These are phyloP conservation scores for Limnephilus marmoratus DNA, from an alignment of 2,888 invertebrate genomes.

Conservation along the genomic window DNA sequence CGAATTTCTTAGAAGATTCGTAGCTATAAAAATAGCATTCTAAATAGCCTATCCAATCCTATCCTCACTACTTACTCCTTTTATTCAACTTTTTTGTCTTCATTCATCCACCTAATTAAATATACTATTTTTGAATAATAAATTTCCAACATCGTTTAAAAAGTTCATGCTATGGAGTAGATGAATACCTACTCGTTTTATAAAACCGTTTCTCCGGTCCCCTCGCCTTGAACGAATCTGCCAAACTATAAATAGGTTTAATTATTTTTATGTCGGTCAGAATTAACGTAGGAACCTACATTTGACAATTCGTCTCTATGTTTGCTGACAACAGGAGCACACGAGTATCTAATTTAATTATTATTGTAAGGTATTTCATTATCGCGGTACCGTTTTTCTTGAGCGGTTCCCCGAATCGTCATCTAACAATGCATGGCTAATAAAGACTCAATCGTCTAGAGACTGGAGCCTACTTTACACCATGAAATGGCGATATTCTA, in stretches of 20 bases:
- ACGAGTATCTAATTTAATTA: neutral
- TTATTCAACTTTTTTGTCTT: neutral
- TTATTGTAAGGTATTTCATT: neutral
- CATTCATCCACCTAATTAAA: neutral
- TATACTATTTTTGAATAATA: neutral
- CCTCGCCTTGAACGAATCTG: neutral
- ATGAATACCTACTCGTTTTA: neutral
- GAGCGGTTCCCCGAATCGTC: conserved; percentile 18
- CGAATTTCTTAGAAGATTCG: neutral
- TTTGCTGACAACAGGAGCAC: neutral
- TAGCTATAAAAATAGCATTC: neutral
- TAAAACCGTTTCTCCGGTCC: neutral
- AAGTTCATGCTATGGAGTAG: neutral
- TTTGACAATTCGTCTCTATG: neutral
- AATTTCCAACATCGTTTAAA: neutral
- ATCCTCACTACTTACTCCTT: neutral
- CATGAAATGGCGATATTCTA: conserved; percentile 15
- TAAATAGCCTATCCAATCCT: neutral
- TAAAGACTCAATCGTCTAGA: conserved; percentile 36
- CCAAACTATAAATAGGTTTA: neutral
- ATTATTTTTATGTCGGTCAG: neutral
- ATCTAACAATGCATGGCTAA: conserved; percentile 16
- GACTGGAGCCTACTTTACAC: conserved; percentile 15
- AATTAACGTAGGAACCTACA: neutral
- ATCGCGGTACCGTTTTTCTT: conserved; percentile 12